phyloP scores from a whole-genome alignment of 2,113 vertebrate genomes.

The Halcyon malimbica region DNA sequence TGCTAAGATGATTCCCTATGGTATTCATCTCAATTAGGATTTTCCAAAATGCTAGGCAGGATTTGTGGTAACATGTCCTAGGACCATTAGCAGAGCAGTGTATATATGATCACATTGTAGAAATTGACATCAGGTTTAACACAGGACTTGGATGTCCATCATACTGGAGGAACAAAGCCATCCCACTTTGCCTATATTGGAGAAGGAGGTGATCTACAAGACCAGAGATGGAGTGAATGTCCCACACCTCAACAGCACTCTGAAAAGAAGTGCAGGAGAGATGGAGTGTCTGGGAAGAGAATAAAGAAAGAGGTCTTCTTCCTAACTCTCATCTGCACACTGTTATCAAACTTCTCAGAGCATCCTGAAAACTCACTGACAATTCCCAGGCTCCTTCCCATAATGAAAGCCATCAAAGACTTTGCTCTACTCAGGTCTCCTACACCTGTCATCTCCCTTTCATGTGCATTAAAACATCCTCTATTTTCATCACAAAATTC shows the following conservation, averaged over 20 bases:
- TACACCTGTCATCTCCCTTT: neutral
- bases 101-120: neutral
- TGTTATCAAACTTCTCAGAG: neutral
- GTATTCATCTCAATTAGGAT: neutral
- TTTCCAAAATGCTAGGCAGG: neutral
- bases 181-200: neutral
- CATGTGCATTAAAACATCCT: neutral
- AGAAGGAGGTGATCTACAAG: neutral
- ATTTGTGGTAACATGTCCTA: neutral
- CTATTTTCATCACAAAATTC: neutral
- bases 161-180: neutral
- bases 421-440: neutral
- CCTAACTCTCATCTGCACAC: neutral
- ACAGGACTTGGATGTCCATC: neutral
- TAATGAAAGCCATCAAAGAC: neutral
- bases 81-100: neutral
- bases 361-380: neutral
- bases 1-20: neutral
- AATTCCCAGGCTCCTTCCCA: neutral
- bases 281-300: neutral
- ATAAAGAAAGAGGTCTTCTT: neutral
- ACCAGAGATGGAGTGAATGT: neutral
- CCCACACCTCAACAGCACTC: neutral
- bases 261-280: neutral
- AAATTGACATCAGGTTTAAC: neutral